Evolutionary conservation across 2,888 invertebrate species (phyloP).

Genomic region (Polymixis flavicincta): DNA sequence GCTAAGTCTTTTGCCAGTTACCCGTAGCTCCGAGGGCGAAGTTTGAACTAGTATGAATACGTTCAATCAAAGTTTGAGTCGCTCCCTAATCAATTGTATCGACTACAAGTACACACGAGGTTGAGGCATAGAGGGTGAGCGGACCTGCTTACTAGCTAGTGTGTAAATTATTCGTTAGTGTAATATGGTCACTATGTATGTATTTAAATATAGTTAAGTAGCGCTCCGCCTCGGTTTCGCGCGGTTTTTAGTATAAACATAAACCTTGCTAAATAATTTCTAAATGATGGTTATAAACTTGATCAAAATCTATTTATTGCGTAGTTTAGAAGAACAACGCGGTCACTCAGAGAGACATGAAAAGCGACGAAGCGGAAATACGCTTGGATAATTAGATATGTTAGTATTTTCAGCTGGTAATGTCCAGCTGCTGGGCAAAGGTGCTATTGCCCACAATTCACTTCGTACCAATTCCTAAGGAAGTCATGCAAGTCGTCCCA

Average conservation of each 20-base stretch:
- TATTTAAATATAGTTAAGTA: background rate
- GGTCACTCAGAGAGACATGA: background rate
- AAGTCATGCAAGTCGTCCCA: too few relatives aligned
- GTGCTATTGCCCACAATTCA: background rate
- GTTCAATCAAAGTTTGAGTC: slow-evolving; percentile 79
- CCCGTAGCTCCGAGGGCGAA: slow-evolving; percentile 17
- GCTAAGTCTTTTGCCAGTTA: slow-evolving; percentile 19
- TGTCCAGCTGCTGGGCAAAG: background rate
- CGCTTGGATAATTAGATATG: background rate
- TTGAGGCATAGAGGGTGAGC: background rate
- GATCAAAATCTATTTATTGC: too few relatives aligned
- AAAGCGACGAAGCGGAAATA: background rate
- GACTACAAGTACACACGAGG: slow-evolving; percentile 24
- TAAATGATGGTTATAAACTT: too few relatives aligned
- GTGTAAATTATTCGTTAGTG: background rate
- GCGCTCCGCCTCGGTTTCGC: too few relatives aligned
- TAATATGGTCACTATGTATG: background rate
- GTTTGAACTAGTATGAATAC: slow-evolving; percentile 70
- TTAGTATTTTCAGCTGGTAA: too few relatives aligned
- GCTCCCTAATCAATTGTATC: slow-evolving; percentile 78
- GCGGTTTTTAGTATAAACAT: background rate
- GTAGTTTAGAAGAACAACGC: background rate
- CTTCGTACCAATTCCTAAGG: background rate
- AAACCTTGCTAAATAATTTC: background rate
- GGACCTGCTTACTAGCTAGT: background rate